Evolutionary conservation across 2,113 vertebrate species (phyloP).

Genomic region (Oceanodroma tethys): DNA sequence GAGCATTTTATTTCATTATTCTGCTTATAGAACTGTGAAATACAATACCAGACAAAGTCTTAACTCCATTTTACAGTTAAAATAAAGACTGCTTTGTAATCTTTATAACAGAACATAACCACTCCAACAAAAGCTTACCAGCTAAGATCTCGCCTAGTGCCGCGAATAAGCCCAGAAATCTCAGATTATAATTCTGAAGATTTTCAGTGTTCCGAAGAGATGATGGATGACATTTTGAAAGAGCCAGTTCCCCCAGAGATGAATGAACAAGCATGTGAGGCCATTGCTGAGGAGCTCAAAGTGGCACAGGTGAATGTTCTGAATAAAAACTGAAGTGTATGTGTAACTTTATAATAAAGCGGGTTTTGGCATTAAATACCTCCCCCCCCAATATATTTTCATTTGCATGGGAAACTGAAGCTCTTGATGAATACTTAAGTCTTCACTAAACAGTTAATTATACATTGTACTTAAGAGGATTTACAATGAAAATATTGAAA

Average conservation of each 20-base stretch:
- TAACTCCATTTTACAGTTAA: neutral
- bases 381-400: neutral
- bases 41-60: neutral
- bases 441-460: neutral
- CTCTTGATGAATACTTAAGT: neutral
- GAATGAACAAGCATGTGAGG: conserved; percentile 85
- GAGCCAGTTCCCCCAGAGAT: conserved; percentile 86
- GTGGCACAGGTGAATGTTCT: conserved; percentile 80
- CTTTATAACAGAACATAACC: conserved; percentile 81
- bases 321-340: neutral
- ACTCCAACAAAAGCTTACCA: conserved; percentile 90
- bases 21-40: neutral
- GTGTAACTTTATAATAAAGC: neutral
- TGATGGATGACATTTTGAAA: conserved; percentile 73
- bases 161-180: conserved; percentile 79
- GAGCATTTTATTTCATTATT: neutral
- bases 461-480: neutral
- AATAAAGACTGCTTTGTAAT: neutral
- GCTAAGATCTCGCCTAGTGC: conserved; percentile 77
- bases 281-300: conserved; percentile 86
- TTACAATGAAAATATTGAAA: neutral
- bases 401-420: neutral
- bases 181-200: conserved; percentile 42
- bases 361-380: neutral
- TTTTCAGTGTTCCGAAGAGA: neutral